phyloP scores from a whole-genome alignment of 2,888 invertebrate species.

The Azorinus chamasolen region DNA sequence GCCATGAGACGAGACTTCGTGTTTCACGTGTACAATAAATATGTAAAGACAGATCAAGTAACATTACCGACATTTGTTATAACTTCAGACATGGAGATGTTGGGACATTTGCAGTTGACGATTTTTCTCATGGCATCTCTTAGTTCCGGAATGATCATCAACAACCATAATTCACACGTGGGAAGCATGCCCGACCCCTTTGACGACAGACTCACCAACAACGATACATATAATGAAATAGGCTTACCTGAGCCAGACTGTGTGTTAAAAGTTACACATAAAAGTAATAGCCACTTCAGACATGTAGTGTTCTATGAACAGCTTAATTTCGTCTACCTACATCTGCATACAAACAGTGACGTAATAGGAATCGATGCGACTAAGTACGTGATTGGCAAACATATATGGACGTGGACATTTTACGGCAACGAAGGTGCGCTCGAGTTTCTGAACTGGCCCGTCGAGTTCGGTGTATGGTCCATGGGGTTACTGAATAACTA shows the following conservation, averaged over 20 bases:
- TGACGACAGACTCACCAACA: too few species aligned
- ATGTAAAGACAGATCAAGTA: too few species aligned
- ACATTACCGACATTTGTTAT: too few species aligned
- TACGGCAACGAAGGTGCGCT: slow-evolving; percentile 45
- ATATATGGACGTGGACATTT: slow-evolving; percentile 64
- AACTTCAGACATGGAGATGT: too few species aligned
- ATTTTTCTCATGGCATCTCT: too few species aligned
- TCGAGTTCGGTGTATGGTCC: slow-evolving; percentile 64
- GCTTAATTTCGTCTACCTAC: slow-evolving; percentile 39
- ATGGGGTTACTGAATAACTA: slow-evolving; percentile 45
- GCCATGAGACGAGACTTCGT: too few species aligned
- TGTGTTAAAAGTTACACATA: neutral
- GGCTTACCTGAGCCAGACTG: slow-evolving; percentile 5
- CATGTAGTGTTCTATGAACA: slow-evolving; percentile 32
- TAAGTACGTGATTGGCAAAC: slow-evolving; percentile 20
- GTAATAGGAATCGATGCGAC: neutral
- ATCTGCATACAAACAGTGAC: slow-evolving; percentile 9
- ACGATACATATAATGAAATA: neutral
- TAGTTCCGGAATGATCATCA: too few species aligned
- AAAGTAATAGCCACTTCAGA: slow-evolving; percentile 19
- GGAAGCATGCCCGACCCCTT: too few species aligned
- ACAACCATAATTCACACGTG: too few species aligned
- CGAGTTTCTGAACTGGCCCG: slow-evolving; percentile 62
- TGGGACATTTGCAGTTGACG: too few species aligned
- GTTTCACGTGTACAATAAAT: too few species aligned